phyloP scores from a whole-genome alignment of 2,888 invertebrate genomes.

The Rhynchonema sp. region DNA sequence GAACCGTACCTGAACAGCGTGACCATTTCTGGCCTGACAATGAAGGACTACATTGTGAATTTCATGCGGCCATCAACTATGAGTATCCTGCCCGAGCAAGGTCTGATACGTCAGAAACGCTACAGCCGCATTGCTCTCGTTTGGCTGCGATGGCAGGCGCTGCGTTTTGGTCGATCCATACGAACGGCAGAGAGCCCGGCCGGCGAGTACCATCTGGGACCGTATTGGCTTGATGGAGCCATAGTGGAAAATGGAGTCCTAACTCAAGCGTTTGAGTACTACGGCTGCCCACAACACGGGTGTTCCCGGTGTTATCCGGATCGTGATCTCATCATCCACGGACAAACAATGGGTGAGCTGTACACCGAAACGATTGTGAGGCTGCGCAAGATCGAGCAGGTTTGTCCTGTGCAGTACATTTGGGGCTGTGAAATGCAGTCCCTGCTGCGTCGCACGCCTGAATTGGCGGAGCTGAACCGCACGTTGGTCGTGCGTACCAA shows the following conservation, averaged over 20 bases:
- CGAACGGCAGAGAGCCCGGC: neutral
- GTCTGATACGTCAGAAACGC: neutral
- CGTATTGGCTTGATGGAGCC: neutral
- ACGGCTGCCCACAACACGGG: neutral
- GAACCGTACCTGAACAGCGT: neutral
- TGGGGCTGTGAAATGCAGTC: no score
- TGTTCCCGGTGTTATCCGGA: neutral
- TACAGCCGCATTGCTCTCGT: neutral
- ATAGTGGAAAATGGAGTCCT: neutral
- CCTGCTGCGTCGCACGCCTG: no score
- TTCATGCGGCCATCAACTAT: neutral
- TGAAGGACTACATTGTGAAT: neutral
- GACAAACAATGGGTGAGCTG: neutral
- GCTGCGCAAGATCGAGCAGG: no score
- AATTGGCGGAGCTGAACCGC: no score
- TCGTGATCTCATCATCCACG: neutral
- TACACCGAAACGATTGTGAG: no score
- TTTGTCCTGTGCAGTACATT: no score
- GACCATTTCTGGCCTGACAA: neutral
- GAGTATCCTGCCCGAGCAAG: neutral
- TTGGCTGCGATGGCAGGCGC: neutral
- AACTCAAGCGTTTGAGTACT: neutral
- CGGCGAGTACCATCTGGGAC: neutral
- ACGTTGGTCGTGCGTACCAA: no score
- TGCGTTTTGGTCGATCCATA: neutral